phyloP scores from a whole-genome alignment of 2,113 vertebrate genomes.

The Prolemur simus region DNA sequence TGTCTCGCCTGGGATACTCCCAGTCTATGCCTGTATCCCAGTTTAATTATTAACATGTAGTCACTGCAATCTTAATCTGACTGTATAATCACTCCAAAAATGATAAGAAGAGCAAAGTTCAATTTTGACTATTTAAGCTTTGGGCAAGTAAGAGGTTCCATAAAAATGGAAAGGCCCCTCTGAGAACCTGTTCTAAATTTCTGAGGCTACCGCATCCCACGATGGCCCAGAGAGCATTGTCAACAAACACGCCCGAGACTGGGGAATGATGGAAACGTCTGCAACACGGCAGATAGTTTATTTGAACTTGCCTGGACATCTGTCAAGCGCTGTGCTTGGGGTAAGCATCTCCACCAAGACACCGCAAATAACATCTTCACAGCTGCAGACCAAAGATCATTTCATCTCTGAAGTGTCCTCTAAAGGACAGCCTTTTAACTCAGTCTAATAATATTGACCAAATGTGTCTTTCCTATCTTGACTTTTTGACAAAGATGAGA shows the following conservation, averaged over 20 bases:
- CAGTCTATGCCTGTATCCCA: too few species aligned
- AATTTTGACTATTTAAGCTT: not conserved
- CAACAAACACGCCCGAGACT: fast-evolving
- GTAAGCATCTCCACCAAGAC: not conserved
- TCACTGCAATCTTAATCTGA: too few species aligned
- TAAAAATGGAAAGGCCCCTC: not conserved
- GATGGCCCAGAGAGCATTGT: fast-evolving
- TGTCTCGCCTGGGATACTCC: not conserved
- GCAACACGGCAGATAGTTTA: too few species aligned
- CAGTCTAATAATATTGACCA: not conserved
- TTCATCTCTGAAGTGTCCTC: not conserved
- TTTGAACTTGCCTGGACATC: not conserved
- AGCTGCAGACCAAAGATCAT: fast-evolving
- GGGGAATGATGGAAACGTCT: not conserved
- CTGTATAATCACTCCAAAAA: not conserved
- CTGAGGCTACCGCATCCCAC: fast-evolving
- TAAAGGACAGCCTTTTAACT: not conserved
- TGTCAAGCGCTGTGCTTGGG: not conserved
- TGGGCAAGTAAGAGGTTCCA: not conserved
- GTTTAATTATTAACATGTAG: fast-evolving
- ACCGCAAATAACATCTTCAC: fast-evolving
- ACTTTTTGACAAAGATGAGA: not conserved
- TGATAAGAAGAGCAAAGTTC: not conserved
- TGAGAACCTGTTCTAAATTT: not conserved
- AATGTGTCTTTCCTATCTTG: not conserved